Base-by-base conservation (phyloP, 2,797 vertebrate species). In the Sebastes diaconus region DNA sequence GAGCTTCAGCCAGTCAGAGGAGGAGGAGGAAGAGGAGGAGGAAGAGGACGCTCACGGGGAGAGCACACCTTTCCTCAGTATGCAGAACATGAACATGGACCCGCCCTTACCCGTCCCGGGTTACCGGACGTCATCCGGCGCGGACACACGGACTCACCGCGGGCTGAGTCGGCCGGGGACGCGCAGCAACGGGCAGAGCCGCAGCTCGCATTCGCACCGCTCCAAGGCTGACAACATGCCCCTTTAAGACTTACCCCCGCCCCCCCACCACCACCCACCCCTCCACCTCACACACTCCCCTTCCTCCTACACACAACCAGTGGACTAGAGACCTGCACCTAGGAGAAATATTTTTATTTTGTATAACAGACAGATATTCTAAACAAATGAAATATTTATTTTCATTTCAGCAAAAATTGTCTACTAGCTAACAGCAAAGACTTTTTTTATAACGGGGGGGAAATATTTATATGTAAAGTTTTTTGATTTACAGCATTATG, bases 321-420 rank as follows among this genome's bases (percentile, higher is more conserved):
- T 95, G 95, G 95, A 95, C 95, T 95, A 96, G 95, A 95, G 95
- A 96, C 94, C 95, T 93, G 94, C 95, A 96, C 94, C 96, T 96
- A 96, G 95, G 95, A 97, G 93, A 97, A 97, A 97, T 98, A 99
- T 98, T 98, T 98, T 99, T 99, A 99, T 99, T 99, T 99, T 99
- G 96, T 99, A 99, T 98, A 98, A 99, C 97, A 98, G 95, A 97
- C 96, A 97, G 96, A 96, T 98, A 97, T 97, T 98, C 96, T 98
- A 98, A 98, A 98, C 97, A 97, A 99, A 98, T 97, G 96, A 97
- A 99, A 99, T 98, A 97, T 98, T 99, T 99, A 99, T 99, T 99
- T 99, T 99, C 98, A 98, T 98, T 99, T 99, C 98, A 98, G 97
- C 97, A 97, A 97, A 97, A 97, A 96, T 98, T 98, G 98, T 99